Conservation (phyloP, 2,797 vertebrate genomes). For the Gambusia yucatana region DNA sequence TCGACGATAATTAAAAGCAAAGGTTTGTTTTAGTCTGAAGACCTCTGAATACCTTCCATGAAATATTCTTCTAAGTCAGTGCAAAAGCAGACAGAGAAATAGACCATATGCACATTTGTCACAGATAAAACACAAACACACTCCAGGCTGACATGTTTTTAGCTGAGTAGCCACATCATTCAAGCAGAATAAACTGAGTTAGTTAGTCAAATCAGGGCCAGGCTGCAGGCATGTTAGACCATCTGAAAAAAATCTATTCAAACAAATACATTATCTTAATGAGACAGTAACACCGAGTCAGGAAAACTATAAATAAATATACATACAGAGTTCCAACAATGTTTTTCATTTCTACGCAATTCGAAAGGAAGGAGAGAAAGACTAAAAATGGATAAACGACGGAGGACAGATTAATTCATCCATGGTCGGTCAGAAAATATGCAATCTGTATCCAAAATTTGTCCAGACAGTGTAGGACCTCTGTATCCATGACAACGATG, state of each 20-base stretch:
- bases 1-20: background rate
- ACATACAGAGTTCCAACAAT: background rate
- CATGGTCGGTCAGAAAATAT: background rate
- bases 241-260: conserved; percentile 37
- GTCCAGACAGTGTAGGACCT: background rate
- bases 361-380: background rate
- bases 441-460: background rate
- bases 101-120: conserved; percentile 22
- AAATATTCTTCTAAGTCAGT: background rate
- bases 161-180: conserved; percentile 49
- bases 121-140: conserved; percentile 31
- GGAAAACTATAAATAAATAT: conserved; percentile 21
- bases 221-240: conserved; percentile 48
- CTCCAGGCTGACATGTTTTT: conserved; percentile 38
- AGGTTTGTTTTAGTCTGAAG: background rate
- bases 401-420: background rate
- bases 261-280: conserved; percentile 43
- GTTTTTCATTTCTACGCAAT: background rate
- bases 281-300: conserved; percentile 25
- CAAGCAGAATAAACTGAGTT: conserved; percentile 54
- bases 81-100: background rate
- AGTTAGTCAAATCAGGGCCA: conserved; percentile 33
- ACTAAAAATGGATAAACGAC: background rate
- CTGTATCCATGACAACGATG: background rate
- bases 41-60: background rate